Conservation (phyloP, 2,888 invertebrate genomes). For the Himalopsyche japonica region DNA sequence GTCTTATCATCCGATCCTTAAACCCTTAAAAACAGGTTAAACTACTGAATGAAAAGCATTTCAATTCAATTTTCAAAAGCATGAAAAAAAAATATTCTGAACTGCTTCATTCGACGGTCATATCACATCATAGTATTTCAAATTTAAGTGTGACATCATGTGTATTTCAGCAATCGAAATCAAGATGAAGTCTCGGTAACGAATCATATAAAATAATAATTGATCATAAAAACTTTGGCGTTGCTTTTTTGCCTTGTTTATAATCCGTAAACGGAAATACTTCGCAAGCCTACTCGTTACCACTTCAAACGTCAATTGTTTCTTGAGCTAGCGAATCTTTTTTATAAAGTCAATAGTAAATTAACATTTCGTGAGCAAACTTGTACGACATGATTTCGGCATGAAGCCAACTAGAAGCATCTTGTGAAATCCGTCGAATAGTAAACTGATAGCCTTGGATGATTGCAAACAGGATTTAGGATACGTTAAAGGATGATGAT, state of each 20-base stretch:
- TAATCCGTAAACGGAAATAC: background rate
- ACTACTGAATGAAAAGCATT: too few species aligned
- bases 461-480: background rate
- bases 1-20: too few species aligned
- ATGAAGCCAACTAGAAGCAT: background rate
- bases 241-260: background rate
- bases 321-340: background rate
- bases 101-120: too few species aligned
- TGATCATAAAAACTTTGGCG: background rate
- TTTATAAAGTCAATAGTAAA: background rate
- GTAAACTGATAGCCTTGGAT: background rate
- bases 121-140: too few species aligned
- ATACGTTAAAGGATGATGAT: background rate
- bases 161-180: background rate
- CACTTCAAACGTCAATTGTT: background rate
- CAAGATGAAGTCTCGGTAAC: background rate
- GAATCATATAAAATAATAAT: background rate
- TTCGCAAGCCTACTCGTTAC: background rate
- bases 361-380: background rate
- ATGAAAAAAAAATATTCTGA: too few species aligned
- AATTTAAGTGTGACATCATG: background rate
- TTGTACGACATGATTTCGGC: background rate
- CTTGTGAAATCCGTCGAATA: background rate
- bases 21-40: too few species aligned
- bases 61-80: too few species aligned